A percentile compares a stretch with the other conserved stretches of the same genome.
Evolutionary conservation across 1,140 invertebrate species (phyloP).

Genomic region (Himalopsyche phryganea): DNA sequence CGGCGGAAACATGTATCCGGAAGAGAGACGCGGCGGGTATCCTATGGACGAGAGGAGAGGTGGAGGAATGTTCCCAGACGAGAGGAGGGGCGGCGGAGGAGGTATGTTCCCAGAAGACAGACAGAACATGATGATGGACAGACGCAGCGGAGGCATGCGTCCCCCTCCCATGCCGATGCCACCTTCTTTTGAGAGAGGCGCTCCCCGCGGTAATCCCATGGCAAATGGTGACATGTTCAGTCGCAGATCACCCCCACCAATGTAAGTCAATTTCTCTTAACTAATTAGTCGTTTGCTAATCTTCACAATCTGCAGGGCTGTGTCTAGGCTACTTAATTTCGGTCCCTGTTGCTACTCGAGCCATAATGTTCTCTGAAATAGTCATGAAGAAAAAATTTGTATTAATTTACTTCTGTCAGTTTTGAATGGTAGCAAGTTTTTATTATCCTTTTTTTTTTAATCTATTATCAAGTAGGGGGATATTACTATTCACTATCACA

Average conservation of each 20-base stretch:
- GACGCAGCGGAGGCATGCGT: slow-evolving; percentile 38
- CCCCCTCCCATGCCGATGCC: slow-evolving; percentile 38
- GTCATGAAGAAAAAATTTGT: too few species aligned
- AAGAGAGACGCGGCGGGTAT: slow-evolving; percentile 41
- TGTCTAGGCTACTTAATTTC: too few species aligned
- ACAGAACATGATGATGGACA: slow-evolving; percentile 46
- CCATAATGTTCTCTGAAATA: too few species aligned
- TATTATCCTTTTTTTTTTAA: too few species aligned
- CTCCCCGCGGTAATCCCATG: slow-evolving; percentile 41
- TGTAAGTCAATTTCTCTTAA: slow-evolving; percentile 38
- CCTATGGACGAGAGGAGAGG: slow-evolving; percentile 41
- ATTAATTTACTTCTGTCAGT: too few species aligned
- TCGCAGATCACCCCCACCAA: slow-evolving; percentile 42
- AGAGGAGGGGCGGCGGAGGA: slow-evolving; percentile 38
- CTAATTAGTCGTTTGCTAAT: too few species aligned
- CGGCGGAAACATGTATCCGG: slow-evolving; percentile 39
- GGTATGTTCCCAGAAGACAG: slow-evolving; percentile 48
- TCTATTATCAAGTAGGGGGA: too few species aligned
- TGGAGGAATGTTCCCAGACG: slow-evolving; percentile 42
- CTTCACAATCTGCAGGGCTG: too few species aligned
- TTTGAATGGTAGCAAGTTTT: too few species aligned
- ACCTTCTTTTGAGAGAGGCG: slow-evolving; percentile 40
- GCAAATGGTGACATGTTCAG: slow-evolving; percentile 50
- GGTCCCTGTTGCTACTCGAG: too few species aligned
- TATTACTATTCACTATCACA: too few species aligned